Evolutionary conservation across 2,888 invertebrate species (phyloP), one percentile per base, ranked within the genome.

Genomic region (Brachylomia viminalis): DNA sequence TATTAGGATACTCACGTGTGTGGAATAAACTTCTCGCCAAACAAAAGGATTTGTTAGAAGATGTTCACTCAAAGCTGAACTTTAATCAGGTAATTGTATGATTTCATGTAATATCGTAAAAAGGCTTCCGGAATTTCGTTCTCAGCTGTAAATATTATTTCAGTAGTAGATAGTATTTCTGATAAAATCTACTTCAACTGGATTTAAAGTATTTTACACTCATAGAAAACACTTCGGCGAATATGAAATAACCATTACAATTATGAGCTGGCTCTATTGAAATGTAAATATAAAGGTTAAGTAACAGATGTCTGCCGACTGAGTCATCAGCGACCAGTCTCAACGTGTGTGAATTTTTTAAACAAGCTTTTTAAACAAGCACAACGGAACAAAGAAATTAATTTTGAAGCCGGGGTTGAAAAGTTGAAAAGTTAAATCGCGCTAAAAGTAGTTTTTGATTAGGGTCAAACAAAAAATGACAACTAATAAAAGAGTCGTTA

Each of bases 271-370:
- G 58, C 67, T 78, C 85, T 79, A 86, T 88, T 88, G 72, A 88
- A 86, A 86, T 88, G 88, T 86, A 88, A 88, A 88, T 89, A 89
- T 79, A 88, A 89, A 87, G 65, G 80, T 64, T 81, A 77, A 80
- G 84, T 82, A 87, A 84, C 78, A 82, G 78, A 84, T 80, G 89
- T 79, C 79, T 77, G 81, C 77, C 77, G 80, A 72, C 86, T 87
- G 88, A 87, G 79, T 89, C 88, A 88, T 85, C 86, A 72, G 42
- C 72, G 71, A 64, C 80, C 78, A 76, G 61, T 64, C 77, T 65
- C 66, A 72, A 20, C 42, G 74, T 84, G 77, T 85, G 82, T 79
- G 61, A 79, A 67, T 84, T 84, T 77, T 81, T 75, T 82, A 75
- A 77, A 82, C 79, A 72, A 80, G 58, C 73, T 75, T 82, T 72